Base-by-base conservation (phyloP, 2,797 vertebrate genomes). In the Lates japonicus region DNA sequence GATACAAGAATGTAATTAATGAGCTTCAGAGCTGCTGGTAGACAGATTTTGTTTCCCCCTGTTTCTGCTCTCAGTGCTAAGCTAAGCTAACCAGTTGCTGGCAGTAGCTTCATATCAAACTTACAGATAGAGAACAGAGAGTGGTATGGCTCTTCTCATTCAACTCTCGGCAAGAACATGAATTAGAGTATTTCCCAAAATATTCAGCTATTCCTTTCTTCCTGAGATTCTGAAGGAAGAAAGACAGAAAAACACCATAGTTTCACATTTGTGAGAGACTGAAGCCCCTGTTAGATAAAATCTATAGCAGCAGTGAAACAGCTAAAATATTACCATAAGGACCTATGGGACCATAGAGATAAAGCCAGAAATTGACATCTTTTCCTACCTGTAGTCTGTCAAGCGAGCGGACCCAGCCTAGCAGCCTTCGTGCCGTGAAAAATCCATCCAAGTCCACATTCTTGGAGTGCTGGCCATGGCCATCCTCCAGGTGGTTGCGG, bases 371-470 rank as follows among this genome's bases (percentile, higher is more conserved):
- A 20, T 2, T 6, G 11, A n/a, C 5, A 3, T n/a, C 22, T 14
- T 31, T 10, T 60, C 55, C 14, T 35, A 93, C 92, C 80, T 93
- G 92, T 58, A 98, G 78, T 74, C 96, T 88, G 88, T 97, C 96
- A 92, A 98, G 94, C 14, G 96, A 96, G 81, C 91, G 93, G 66
- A 97, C 95, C 90, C 95, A 96, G 81, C 94, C 95, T 71, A 98
- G 94, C 64, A 97, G 95, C 78, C 97, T 90, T 6, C 95, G 94
- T n/a, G 96, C 78, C 0, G 95, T 95, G 90, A 97, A 96, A 90
- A 96, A 96, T 62, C 88, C 94, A 49, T 97, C 96, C 88, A 98
- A 92, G 90, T 97, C 97, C 80, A 96, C 91, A 7, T 91, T 97
- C 80, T 98, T 99, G 4, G 96, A 95, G 87, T 97, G 96, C 70